phyloP scores from a whole-genome alignment of 1,140 invertebrate genomes.

The Zaprionus lachaisei region DNA sequence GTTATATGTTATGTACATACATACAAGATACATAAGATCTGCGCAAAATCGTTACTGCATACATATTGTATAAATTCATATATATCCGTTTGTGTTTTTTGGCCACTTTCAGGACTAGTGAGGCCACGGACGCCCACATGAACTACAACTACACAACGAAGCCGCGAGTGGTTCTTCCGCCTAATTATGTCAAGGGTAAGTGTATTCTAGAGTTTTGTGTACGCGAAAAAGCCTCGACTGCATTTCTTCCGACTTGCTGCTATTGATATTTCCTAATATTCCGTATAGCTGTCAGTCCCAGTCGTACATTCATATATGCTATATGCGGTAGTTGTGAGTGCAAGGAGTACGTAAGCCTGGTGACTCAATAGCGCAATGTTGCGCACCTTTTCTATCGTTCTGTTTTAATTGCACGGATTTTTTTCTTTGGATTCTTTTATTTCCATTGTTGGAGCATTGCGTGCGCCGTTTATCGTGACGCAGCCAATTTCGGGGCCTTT shows the following conservation, averaged over 20 bases:
- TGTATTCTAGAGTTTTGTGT: slow-evolving; percentile 28
- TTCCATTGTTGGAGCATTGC: slow-evolving; percentile 52
- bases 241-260: slow-evolving; percentile 1
- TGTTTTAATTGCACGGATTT: slow-evolving; percentile 58
- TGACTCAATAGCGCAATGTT: slow-evolving; percentile 32
- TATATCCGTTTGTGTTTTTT: slow-evolving; percentile 42
- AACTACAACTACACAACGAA: slow-evolving; percentile 88
- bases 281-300: slow-evolving; percentile 20
- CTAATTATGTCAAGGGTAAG: slow-evolving; percentile 90
- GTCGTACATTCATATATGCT: slow-evolving; percentile 28
- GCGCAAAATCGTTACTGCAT: not conserved
- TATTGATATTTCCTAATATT: slow-evolving; percentile 12
- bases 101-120: slow-evolving; percentile 76
- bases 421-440: slow-evolving; percentile 35
- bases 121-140: slow-evolving; percentile 85
- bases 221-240: slow-evolving; percentile 9
- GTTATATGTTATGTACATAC: too few relatives aligned
- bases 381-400: slow-evolving; percentile 40
- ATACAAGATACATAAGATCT: too few relatives aligned
- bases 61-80: slow-evolving; percentile 2
- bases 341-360: not conserved
- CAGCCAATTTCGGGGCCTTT: slow-evolving; percentile 65
- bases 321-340: not conserved
- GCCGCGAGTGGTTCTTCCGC: slow-evolving; percentile 88
- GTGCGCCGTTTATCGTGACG: slow-evolving; percentile 72